Percentiles rank a stretch among this genome's conserved stretches.
phyloP scores from a whole-genome alignment of 2,797 vertebrate species.

The Melanotaenia maccullochi region DNA sequence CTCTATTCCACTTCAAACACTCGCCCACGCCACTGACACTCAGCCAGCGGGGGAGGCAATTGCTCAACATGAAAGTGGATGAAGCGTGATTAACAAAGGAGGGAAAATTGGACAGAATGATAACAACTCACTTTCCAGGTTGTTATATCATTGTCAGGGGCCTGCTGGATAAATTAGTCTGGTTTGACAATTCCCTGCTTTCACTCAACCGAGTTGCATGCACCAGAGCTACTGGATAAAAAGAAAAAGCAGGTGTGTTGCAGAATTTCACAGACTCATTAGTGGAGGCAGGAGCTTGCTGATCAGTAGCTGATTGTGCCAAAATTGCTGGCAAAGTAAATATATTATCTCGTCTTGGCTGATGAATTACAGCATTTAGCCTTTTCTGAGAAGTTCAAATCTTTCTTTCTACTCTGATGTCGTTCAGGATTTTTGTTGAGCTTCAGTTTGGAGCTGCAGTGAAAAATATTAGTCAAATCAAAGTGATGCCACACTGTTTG shows the following conservation, averaged over 20 bases:
- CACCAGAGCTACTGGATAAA: constrained; percentile 26
- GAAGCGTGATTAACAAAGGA: constrained; percentile 53
- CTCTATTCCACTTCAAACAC: constrained; percentile 74
- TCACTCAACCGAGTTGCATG: constrained; percentile 43
- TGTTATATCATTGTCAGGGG: constrained; percentile 34
- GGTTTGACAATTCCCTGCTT: constrained; percentile 45
- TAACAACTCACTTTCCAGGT: constrained; percentile 48
- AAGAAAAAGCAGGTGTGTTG: constrained; percentile 28
- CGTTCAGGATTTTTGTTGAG: constrained; percentile 13
- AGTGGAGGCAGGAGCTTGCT: constrained; percentile 23
- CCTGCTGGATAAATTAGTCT: constrained; percentile 39
- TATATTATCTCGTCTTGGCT: constrained; percentile 37
- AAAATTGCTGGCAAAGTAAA: constrained; percentile 31
- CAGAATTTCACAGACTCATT: constrained; percentile 30
- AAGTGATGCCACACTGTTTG: constrained; percentile 24
- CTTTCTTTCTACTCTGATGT: constrained; percentile 25
- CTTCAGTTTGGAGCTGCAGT: constrained; percentile 28
- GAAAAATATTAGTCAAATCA: constrained; percentile 24
- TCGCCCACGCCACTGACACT: constrained; percentile 61
- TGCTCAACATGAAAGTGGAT: constrained; percentile 71
- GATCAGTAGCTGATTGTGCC: constrained; percentile 34
- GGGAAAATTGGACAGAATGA: constrained; percentile 39
- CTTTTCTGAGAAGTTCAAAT: constrained; percentile 17
- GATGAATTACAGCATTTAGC: constrained; percentile 34
- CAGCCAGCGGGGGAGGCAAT: constrained; percentile 59